Evolutionary conservation across 2,113 vertebrate genomes (phyloP), one percentile per base, ranked within the genome.

Genomic region (Chaetura pelagica): DNA sequence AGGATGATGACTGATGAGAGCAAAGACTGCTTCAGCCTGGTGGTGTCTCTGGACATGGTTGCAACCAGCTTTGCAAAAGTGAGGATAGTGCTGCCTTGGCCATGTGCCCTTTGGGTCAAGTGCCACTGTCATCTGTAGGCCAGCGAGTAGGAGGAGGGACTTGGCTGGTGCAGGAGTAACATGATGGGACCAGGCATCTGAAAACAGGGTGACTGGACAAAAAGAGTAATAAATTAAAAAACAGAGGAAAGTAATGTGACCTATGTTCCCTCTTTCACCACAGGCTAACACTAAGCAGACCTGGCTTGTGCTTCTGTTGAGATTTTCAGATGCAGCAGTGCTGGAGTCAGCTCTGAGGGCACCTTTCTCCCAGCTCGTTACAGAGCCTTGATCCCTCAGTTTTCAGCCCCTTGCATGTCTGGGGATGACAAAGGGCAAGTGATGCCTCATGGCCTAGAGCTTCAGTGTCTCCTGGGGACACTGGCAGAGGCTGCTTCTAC

Each of bases 121-220:
- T 63, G 1, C 46, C 16, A 5, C 22, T 40, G 42, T 8, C 34
- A 4, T 3, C 0, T 7, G 38, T 17, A 9, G 15, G 35, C 40
- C 38, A 79, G 29, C 19, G 32, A 46, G 27, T 42, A 64, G 62
- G 24, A 46, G 51, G 58, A 1, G 8, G 66, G 48, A 49, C 1
- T 1, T 19, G 16, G 14, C 18, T 0, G 0, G 7, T 24, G 32
- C 2, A 0, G n/a, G 61, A 78, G 23, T n/a, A 20, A 71, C 3
- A 1, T 9, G 9, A 8, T 32, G 24, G 27, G 48, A 14, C 9
- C 23, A n/a, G 64, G 30, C 57, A 30, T 30, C 30, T 68, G 13
- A 57, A 89, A 52, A 12, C 27, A 84, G 57, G n/a, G 12, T 0
- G 3, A 2, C 35, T 52, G 52, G 19, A 35, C 27, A 67, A 62